These are phyloP conservation scores for Drosophila neocordata DNA, from an alignment of 1,140 invertebrate genomes.

Conservation along the genomic window DNA sequence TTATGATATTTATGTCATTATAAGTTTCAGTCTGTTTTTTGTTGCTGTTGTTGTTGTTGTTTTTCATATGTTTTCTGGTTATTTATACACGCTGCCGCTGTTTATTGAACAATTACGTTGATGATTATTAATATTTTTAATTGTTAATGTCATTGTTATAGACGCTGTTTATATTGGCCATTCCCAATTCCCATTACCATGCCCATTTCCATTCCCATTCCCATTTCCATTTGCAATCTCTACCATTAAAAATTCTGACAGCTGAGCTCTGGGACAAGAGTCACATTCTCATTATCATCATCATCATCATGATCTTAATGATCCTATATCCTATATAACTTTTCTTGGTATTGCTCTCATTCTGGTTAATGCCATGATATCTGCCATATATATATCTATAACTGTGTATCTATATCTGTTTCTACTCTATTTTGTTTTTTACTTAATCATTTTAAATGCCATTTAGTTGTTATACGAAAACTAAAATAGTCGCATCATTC, in stretches of 20 bases:
- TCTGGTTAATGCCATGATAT: conserved; percentile 52
- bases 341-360: conserved; percentile 3
- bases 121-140: conserved; percentile 80
- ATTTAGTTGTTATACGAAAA: conserved; percentile 12
- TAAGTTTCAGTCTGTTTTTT: conserved; percentile 66
- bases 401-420: conserved; percentile 1
- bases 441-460: conserved; percentile 30
- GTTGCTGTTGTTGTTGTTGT: conserved; percentile 24
- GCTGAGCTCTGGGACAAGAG: neutral
- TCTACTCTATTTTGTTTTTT: neutral
- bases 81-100: conserved; percentile 64
- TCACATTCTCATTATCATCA: conserved; percentile 32
- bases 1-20: conserved; percentile 82
- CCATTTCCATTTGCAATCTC: conserved; percentile 39
- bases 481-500: conserved; percentile 50
- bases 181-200: conserved; percentile 35
- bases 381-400: no score
- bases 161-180: conserved; percentile 38
- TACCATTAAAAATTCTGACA: conserved; percentile 11
- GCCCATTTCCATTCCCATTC: conserved; percentile 19
- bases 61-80: conserved; percentile 67
- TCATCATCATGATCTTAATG: conserved; percentile 22
- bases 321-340: conserved; percentile 17
- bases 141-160: conserved; percentile 78
- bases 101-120: conserved; percentile 80